Conservation (phyloP, 2,113 vertebrate genomes). For the Gorsachius goisagi region DNA sequence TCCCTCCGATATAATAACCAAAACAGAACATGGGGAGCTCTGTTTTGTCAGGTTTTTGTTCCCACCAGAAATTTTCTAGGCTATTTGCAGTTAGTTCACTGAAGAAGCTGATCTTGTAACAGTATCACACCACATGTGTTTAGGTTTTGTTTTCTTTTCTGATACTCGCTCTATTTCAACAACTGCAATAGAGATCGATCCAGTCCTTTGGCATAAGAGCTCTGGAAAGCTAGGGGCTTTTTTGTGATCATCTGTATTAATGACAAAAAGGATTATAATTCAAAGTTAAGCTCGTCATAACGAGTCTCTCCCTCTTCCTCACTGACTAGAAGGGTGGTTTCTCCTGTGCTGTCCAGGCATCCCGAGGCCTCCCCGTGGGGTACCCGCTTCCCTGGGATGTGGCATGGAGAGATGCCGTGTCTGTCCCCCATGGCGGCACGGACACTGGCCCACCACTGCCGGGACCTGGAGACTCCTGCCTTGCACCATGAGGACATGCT, state of each 20-base stretch:
- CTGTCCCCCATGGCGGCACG: accelerated
- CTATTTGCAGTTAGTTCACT: not conserved
- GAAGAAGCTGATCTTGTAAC: not conserved
- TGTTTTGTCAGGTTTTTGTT: slow-evolving; percentile 53
- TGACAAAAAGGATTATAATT: not conserved
- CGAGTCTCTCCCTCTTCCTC: not conserved
- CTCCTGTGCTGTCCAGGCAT: not conserved
- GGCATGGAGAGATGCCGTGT: not conserved
- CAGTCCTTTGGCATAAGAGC: not conserved
- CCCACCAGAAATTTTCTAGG: not conserved
- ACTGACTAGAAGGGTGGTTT: not conserved
- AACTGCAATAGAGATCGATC: not conserved
- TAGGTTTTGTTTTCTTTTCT: not conserved
- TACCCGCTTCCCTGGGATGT: not conserved
- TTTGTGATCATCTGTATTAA: not conserved
- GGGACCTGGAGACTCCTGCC: not conserved
- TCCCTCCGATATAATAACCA: not conserved
- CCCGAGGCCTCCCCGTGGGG: accelerated
- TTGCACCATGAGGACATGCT: not conserved
- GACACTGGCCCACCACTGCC: not conserved
- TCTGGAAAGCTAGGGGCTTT: not conserved
- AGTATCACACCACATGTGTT: not conserved
- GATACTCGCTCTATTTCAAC: not conserved
- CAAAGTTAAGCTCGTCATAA: not conserved
- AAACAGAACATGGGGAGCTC: not conserved